These are phyloP conservation scores for Saccopteryx leptura DNA, from an alignment of 2,113 vertebrate genomes.

Conservation along the genomic window DNA sequence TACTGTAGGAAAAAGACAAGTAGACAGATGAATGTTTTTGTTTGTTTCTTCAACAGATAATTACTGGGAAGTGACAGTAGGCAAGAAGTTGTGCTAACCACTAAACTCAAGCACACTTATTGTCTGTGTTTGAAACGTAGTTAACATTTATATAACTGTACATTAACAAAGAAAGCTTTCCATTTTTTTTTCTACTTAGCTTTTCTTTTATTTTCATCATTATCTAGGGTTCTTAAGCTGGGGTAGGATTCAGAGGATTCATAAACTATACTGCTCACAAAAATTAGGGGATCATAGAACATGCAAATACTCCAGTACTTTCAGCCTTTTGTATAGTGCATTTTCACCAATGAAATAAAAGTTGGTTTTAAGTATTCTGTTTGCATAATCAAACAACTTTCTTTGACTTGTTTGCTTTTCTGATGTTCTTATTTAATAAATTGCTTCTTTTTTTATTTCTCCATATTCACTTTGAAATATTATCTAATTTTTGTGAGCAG, in stretches of 20 bases:
- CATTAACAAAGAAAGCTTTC: background rate
- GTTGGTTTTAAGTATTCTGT: too few species aligned
- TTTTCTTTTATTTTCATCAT: slow-evolving; percentile 40
- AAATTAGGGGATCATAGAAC: too few species aligned
- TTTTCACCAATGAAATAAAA: too few species aligned
- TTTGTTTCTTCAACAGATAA: slow-evolving; percentile 20
- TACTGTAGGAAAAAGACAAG: background rate
- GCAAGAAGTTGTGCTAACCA: background rate
- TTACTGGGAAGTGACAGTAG: background rate
- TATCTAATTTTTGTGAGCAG: too few species aligned
- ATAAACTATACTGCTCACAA: background rate
- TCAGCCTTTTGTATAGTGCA: too few species aligned
- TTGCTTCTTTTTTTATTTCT: too few species aligned
- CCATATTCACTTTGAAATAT: too few species aligned
- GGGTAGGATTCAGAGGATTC: background rate
- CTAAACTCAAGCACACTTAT: background rate
- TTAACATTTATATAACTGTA: background rate
- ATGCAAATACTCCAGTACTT: too few species aligned
- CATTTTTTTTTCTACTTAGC: background rate
- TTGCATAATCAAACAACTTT: too few species aligned
- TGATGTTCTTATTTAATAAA: too few species aligned
- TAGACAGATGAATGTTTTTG: background rate
- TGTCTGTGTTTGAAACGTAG: slow-evolving; percentile 41
- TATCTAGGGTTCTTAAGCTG: background rate
- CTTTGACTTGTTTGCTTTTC: too few species aligned